Evolutionary conservation across 2,797 vertebrate species (phyloP).

Genomic region (Melanotaenia boesemani): DNA sequence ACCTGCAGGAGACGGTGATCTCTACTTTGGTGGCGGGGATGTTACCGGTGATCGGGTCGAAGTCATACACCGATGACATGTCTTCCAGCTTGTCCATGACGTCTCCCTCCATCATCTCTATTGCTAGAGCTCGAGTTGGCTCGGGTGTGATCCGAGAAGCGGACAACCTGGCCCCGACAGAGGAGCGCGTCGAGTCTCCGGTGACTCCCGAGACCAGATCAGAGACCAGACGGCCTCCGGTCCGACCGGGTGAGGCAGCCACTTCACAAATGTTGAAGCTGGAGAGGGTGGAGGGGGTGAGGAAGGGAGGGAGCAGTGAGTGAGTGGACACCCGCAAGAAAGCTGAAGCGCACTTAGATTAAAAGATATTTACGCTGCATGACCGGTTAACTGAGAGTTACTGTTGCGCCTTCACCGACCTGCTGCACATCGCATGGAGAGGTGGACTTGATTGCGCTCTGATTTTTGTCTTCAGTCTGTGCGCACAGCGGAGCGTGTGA

Average conservation of each 20-base stretch:
- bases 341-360: slow-evolving; percentile 37
- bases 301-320: slow-evolving; percentile 13
- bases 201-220: slow-evolving; percentile 72
- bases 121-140: slow-evolving; percentile 59
- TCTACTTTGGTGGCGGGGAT: slow-evolving; percentile 96
- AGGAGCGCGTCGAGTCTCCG: slow-evolving; percentile 72
- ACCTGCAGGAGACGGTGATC: slow-evolving; percentile 97
- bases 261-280: slow-evolving; percentile 70
- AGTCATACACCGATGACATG: slow-evolving; percentile 91
- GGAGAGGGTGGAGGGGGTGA: slow-evolving; percentile 37
- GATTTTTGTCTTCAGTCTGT: slow-evolving; percentile 58
- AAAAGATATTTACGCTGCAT: too few relatives aligned
- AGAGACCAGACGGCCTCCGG: slow-evolving; percentile 74
- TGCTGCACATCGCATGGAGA: slow-evolving; percentile 56
- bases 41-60: slow-evolving; percentile 91
- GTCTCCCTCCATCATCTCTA: slow-evolving; percentile 86
- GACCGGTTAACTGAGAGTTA: slow-evolving; percentile 22
- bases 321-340: slow-evolving; percentile 23
- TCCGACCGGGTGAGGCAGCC: slow-evolving; percentile 73
- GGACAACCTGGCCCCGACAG: slow-evolving; percentile 76
- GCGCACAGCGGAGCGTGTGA: slow-evolving; percentile 64
- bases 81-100: slow-evolving; percentile 90
- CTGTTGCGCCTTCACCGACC: slow-evolving; percentile 55
- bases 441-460: slow-evolving; percentile 34
- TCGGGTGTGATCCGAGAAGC: slow-evolving; percentile 78